Conservation (phyloP, 1,140 invertebrate genomes). For the Drosophila novamexicana region DNA sequence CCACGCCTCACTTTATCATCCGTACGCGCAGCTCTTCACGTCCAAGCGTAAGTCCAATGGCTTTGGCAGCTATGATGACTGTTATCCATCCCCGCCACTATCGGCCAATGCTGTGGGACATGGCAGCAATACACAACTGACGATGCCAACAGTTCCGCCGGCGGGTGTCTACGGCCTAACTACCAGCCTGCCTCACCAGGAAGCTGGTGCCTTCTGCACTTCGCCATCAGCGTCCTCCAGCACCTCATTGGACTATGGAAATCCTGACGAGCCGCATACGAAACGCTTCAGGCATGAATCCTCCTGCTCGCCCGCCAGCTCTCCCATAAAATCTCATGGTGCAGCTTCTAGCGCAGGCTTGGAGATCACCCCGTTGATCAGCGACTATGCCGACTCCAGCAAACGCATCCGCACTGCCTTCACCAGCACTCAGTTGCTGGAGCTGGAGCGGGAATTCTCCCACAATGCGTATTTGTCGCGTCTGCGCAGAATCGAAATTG, state of each 20-base stretch:
- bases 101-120: slow-evolving; percentile 62
- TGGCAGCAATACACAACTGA: slow-evolving; percentile 36
- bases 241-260: slow-evolving; percentile 63
- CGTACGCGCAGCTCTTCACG: slow-evolving; percentile 70
- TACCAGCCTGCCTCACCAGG: slow-evolving; percentile 30
- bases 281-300: slow-evolving; percentile 75
- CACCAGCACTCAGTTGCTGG: slow-evolving; percentile 95
- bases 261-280: slow-evolving; percentile 56
- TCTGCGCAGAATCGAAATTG: slow-evolving; percentile 95
- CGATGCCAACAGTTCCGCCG: slow-evolving; percentile 33
- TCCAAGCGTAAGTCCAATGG: slow-evolving; percentile 65
- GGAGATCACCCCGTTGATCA: slow-evolving; percentile 85
- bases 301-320: slow-evolving; percentile 76
- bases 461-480: slow-evolving; percentile 96
- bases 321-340: slow-evolving; percentile 53
- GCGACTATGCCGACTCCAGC: slow-evolving; percentile 86
- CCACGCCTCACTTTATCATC: slow-evolving; percentile 68
- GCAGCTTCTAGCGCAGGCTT: slow-evolving; percentile 86
- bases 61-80: slow-evolving; percentile 61
- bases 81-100: slow-evolving; percentile 83
- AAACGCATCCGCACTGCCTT: slow-evolving; percentile 96
- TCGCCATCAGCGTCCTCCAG: slow-evolving; percentile 76
- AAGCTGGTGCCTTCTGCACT: slow-evolving; percentile 70
- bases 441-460: slow-evolving; percentile 95
- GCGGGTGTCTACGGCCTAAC: slow-evolving; percentile 45